A percentile compares a stretch with the other conserved stretches of the same genome.
phyloP scores from a whole-genome alignment of 2,113 vertebrate genomes.

The Peromyscus californicus region DNA sequence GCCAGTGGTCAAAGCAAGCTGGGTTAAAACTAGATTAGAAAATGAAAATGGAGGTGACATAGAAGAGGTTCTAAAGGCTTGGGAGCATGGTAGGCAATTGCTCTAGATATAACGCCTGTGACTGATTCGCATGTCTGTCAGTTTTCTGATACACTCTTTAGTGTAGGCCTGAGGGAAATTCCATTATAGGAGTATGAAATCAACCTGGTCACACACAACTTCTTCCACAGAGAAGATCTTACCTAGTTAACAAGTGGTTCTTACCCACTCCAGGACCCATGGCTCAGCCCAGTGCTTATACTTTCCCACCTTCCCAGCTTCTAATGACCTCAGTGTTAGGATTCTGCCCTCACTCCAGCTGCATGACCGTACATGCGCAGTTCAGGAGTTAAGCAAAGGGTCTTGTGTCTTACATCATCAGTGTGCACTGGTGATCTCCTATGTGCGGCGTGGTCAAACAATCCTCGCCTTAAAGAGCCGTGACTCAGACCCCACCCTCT shows the following conservation, averaged over 20 bases:
- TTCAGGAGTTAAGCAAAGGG: too few species aligned
- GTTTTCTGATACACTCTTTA: background rate
- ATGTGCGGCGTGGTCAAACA: too few species aligned
- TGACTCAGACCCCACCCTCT: too few species aligned
- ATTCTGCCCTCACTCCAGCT: too few species aligned
- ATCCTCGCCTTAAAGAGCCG: too few species aligned
- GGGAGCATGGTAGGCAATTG: background rate
- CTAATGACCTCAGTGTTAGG: background rate
- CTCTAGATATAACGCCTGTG: background rate
- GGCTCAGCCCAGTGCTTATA: background rate
- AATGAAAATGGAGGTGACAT: background rate
- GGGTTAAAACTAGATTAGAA: conserved; percentile 4
- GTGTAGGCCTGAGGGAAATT: background rate
- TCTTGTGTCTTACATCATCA: too few species aligned
- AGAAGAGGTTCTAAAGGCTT: background rate
- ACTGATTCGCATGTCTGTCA: background rate
- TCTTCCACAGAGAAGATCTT: background rate
- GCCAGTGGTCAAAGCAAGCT: conserved; percentile 23
- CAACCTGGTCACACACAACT: background rate
- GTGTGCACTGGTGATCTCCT: too few species aligned
- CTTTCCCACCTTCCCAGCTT: background rate
- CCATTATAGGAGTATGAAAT: background rate
- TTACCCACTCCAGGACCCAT: background rate
- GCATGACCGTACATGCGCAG: too few species aligned
- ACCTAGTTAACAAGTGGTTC: background rate